Conservation (phyloP, 2,888 invertebrate genomes). For the Nomada ruficornis region DNA sequence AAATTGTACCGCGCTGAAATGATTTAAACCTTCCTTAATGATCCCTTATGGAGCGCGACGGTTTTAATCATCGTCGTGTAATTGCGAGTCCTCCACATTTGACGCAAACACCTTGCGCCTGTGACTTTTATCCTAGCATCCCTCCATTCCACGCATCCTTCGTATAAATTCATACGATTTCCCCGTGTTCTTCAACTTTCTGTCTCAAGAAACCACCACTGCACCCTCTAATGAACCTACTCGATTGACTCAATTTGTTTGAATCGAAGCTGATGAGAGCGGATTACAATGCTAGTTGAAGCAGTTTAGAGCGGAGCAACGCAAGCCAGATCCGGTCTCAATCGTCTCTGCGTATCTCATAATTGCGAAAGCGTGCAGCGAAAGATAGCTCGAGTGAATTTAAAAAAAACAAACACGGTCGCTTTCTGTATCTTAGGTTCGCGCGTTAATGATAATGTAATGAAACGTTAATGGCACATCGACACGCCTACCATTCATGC, state of each 20-base stretch:
- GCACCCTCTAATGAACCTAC: not conserved
- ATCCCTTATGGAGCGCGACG: conserved; percentile 54
- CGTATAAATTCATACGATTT: too few relatives aligned
- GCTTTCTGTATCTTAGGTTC: conserved; percentile 43
- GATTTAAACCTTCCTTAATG: conserved; percentile 65
- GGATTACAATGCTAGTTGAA: not conserved
- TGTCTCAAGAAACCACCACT: not conserved
- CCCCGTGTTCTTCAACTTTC: not conserved
- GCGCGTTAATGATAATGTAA: conserved; percentile 58
- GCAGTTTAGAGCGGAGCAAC: not conserved
- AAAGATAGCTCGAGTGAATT: conserved; percentile 21
- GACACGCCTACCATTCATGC: conserved; percentile 41
- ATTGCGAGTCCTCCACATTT: conserved; percentile 54
- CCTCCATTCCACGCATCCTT: too few relatives aligned
- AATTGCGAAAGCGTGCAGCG: conserved; percentile 30
- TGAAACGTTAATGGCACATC: conserved; percentile 60
- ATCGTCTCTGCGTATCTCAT: conserved; percentile 16
- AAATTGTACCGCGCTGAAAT: conserved; percentile 52
- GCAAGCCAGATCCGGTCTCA: not conserved
- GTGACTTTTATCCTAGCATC: conserved; percentile 20
- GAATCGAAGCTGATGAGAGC: too few relatives aligned
- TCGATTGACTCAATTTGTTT: not conserved
- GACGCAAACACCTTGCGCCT: conserved; percentile 40
- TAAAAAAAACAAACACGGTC: conserved; percentile 41
- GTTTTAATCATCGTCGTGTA: conserved; percentile 62